These are phyloP conservation scores for Acridotheres tristis DNA, from an alignment of 2,797 vertebrate species.

Conservation along the genomic window DNA sequence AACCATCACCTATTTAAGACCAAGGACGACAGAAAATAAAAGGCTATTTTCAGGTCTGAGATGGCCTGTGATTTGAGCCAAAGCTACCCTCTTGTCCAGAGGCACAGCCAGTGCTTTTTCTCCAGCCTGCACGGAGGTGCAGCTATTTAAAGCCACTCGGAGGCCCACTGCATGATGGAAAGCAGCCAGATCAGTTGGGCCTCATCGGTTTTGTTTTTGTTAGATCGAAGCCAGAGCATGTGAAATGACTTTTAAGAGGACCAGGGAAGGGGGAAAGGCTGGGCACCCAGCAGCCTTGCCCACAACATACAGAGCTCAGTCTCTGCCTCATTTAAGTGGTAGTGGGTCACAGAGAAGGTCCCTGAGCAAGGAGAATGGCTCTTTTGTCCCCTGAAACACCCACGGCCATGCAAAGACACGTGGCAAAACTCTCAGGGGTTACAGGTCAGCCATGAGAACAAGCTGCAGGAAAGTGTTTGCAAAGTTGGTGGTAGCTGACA, in stretches of 20 bases:
- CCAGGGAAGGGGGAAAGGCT: slow-evolving; percentile 9
- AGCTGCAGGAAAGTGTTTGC: not conserved
- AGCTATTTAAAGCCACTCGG: slow-evolving; percentile 58
- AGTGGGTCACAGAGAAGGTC: not conserved
- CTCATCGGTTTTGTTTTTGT: slow-evolving; percentile 24
- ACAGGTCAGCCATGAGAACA: not conserved
- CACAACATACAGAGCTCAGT: not conserved
- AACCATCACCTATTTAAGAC: not conserved
- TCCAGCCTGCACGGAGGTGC: slow-evolving; percentile 16
- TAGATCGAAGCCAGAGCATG: slow-evolving; percentile 55
- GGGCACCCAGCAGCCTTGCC: not conserved
- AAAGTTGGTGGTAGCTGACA: not conserved
- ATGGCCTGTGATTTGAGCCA: not conserved
- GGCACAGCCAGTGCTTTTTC: not conserved
- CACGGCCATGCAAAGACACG: rapidly evolving
- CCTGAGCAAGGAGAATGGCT: not conserved
- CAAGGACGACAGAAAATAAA: not conserved
- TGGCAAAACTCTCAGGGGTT: not conserved
- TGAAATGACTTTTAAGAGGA: slow-evolving; percentile 32
- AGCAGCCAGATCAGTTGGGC: slow-evolving; percentile 57
- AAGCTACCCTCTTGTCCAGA: not conserved
- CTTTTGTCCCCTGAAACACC: not conserved
- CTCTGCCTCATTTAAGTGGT: not conserved
- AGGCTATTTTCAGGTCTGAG: not conserved
- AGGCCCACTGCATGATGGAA: slow-evolving; percentile 47